Evolutionary conservation across 2,797 vertebrate genomes (phyloP), one percentile per base, ranked within the genome.

Genomic region (Cichlasoma orientale): DNA sequence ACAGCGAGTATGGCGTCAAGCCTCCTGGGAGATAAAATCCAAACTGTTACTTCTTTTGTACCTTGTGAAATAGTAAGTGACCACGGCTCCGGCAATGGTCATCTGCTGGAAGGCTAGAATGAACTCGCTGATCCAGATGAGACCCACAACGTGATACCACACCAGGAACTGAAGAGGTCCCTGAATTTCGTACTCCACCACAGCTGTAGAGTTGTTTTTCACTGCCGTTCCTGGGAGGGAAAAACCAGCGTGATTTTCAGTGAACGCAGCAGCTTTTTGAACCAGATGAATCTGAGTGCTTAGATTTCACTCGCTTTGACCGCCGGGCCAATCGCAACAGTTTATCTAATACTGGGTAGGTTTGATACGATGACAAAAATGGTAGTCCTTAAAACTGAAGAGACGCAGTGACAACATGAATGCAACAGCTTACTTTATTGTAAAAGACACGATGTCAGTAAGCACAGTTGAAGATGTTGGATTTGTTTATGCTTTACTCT

Each of bases 61-160:
- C 98, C 97, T 97, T 59, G 98, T 99, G 86, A 99, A 99, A 93
- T 99, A 99, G 94, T 99, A 99, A 0, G 97, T 98, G 87, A 99
- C 98, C 56, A 99, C 98, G 14, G 98, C 97, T 57, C 98, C 98
- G 7, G 98, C 97, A 16, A 99, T 96, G 2, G 97, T 98, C 98
- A 99, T 99, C 92, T 99, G 98, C 90, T 99, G 98, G 93, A 98
- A 99, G 3, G 98, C 98, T 1, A 99, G 94, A 77, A 99, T 97
- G 93, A 99, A 99, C 88, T 99, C 97, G 1, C 97, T 99, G 94
- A 99, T 97, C 98, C 98, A 99, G 88, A 99, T 96, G 47, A 99
- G 96, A 16, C 98, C 98, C 23, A 99, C 97, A 0, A 93, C 89
- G 0, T 99, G 98, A 91, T 98, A 99, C 97, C 97, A 98, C 93